Evolutionary conservation across 2,888 invertebrate genomes (phyloP).

Genomic region (Papilio protenor): DNA sequence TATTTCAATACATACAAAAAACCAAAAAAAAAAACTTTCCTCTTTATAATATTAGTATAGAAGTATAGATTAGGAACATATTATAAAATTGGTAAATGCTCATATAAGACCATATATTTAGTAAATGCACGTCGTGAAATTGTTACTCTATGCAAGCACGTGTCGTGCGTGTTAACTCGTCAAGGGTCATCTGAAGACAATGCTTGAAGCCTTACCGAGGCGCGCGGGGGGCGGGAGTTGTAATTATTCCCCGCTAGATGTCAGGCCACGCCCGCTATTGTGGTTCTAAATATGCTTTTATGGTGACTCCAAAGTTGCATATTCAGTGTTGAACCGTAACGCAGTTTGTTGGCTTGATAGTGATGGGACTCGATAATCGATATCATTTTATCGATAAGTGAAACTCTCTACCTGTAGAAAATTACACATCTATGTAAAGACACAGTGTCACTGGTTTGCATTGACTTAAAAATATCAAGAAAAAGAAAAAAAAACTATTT

Average conservation of each 20-base stretch:
- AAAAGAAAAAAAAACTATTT: too few species aligned
- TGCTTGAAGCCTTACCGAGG: conserved; percentile 69
- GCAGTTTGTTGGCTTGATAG: conserved; percentile 1
- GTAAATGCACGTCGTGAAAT: conserved; percentile 3
- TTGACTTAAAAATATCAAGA: too few species aligned
- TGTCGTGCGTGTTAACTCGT: conserved; percentile 51
- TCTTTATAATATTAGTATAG: too few species aligned
- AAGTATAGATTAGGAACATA: neutral
- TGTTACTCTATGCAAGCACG: conserved; percentile 44
- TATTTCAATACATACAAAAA: too few species aligned
- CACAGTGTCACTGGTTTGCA: too few species aligned
- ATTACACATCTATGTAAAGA: neutral
- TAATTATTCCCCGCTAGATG: conserved; percentile 79
- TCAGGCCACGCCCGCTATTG: conserved; percentile 80
- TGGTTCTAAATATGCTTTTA: conserved; percentile 69
- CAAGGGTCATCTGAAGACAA: conserved; percentile 78
- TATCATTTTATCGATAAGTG: neutral
- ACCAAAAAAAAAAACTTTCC: too few species aligned
- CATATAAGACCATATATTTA: neutral
- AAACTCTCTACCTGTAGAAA: neutral
- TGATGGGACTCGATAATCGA: conserved; percentile 8
- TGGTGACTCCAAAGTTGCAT: conserved; percentile 57
- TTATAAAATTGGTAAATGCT: neutral
- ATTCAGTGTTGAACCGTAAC: conserved; percentile 43
- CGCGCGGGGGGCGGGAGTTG: conserved; percentile 58